Percentiles rank a stretch among this genome's conserved stretches.
Conservation (phyloP, 2,797 vertebrate genomes). For the Rhabdomys pumilio region DNA sequence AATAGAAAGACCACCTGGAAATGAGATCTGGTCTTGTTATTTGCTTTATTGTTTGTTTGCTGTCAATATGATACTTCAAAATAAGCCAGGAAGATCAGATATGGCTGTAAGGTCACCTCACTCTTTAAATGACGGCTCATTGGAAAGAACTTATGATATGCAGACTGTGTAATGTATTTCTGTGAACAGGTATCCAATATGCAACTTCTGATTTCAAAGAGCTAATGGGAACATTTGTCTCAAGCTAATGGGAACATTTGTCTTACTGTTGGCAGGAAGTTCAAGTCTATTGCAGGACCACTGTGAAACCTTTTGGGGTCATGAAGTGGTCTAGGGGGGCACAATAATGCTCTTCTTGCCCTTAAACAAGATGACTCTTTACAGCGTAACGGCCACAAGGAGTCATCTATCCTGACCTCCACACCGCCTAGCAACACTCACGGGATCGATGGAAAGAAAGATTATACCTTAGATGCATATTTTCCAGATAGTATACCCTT, state of each 20-base stretch:
- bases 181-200: background rate
- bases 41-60: background rate
- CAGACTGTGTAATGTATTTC: background rate
- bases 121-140: slow-evolving; percentile 43
- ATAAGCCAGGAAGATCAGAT: slow-evolving; percentile 1
- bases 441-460: slow-evolving; percentile 71
- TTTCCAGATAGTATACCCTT: slow-evolving; percentile 89
- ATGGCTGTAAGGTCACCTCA: background rate
- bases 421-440: slow-evolving; percentile 57
- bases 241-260: background rate
- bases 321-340: background rate
- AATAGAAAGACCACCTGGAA: background rate
- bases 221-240: background rate
- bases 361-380: slow-evolving; percentile 36
- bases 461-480: slow-evolving; percentile 85
- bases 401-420: background rate
- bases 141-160: slow-evolving; percentile 19
- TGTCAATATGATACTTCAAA: slow-evolving; percentile 13
- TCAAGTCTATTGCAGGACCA: background rate
- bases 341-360: background rate
- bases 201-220: slow-evolving; percentile 49
- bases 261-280: background rate
- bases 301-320: background rate
- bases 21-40: background rate
- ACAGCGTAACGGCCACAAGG: background rate